Conservation (phyloP, 1,140 invertebrate genomes). For the Venturia canescens region DNA sequence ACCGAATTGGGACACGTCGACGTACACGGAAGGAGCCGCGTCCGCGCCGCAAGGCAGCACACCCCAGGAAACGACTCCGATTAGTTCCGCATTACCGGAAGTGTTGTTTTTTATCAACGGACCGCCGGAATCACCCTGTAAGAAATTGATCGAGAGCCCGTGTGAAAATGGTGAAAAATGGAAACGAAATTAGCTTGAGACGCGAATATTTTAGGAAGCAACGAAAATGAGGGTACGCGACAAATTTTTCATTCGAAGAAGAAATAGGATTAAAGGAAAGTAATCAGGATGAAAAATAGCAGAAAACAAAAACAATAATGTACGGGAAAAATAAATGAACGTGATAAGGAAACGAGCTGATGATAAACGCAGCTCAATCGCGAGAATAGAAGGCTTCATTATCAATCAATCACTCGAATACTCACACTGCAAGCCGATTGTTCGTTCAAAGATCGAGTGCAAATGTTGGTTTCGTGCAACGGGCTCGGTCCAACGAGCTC, state of each 20-base stretch:
- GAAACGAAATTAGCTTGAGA: too few species aligned
- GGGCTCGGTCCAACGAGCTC: constrained; percentile 54
- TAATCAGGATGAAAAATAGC: too few species aligned
- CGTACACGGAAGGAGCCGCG: constrained; percentile 82
- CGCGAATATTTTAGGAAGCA: too few species aligned
- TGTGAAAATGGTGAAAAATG: too few species aligned
- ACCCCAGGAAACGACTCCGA: constrained; percentile 87
- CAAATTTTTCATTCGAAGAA: neutral
- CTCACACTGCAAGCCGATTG: constrained; percentile 80
- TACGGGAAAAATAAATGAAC: neutral
- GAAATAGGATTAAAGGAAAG: neutral
- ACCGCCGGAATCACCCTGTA: constrained; percentile 82
- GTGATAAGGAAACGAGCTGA: neutral
- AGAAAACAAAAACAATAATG: neutral
- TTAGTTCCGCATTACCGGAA: constrained; percentile 42
- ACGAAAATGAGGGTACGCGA: neutral
- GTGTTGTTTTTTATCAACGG: constrained; percentile 75
- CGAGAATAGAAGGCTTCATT: too few species aligned
- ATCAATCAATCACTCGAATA: neutral
- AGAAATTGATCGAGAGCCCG: neutral
- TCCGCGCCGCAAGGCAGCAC: constrained; percentile 80
- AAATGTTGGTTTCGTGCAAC: constrained; percentile 76
- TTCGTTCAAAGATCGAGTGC: constrained; percentile 79
- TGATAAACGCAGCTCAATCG: too few species aligned
- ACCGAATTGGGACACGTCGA: constrained; percentile 78